Base-by-base conservation (phyloP, 2,888 invertebrate genomes). In the Elysia crispata region DNA sequence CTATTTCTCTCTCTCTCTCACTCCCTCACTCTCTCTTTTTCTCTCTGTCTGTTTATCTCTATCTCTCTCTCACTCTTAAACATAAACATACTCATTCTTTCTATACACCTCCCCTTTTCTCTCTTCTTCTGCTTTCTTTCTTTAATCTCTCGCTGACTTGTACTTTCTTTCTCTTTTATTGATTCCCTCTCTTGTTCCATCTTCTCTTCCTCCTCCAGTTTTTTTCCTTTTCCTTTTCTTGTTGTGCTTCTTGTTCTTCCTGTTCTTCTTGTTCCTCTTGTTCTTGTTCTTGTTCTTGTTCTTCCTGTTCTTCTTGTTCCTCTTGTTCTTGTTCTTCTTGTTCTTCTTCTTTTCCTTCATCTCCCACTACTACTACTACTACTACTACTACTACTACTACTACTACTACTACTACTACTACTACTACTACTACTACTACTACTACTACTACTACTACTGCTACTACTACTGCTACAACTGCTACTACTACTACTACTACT, bases 11-110 rank as follows among this genome's bases (percentile, higher is more conserved):
- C 5, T 73, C 66, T 64, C 6, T 62, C 50, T 73, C 28, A 50
- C 33, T 33, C 15, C 57, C 20, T 70, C n/a, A 5, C 49, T 69
- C 30, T 69, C 30, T 49, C 11, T 57, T 33, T 70, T 23, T 31
- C 28, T 66, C 20, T 67, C 13, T 28, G 31, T 50, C 69, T 77
- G 25, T 76, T 66, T 49, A 5, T 49, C 25, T 76, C 13, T 33
- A n/a, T 76, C 28, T 76, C 23, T 76, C 28, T 66, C 11, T 75
- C 49, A 41, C 31, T 76, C 49, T 66, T n/a, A n/a, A n/a, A n/a
- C n/a, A n/a, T n/a, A n/a, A n/a, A n/a, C n/a, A n/a, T n/a, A n/a
- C 8, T 41, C 18, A 25, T 5, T 30, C 23, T 31, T n/a, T 64
- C 28, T 49, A 8, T 62, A 18, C 30, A 20, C 50, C 25, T 64